These are phyloP conservation scores for Drosophila prostipennis DNA, from an alignment of 2,888 invertebrate species.

Conservation along the genomic window DNA sequence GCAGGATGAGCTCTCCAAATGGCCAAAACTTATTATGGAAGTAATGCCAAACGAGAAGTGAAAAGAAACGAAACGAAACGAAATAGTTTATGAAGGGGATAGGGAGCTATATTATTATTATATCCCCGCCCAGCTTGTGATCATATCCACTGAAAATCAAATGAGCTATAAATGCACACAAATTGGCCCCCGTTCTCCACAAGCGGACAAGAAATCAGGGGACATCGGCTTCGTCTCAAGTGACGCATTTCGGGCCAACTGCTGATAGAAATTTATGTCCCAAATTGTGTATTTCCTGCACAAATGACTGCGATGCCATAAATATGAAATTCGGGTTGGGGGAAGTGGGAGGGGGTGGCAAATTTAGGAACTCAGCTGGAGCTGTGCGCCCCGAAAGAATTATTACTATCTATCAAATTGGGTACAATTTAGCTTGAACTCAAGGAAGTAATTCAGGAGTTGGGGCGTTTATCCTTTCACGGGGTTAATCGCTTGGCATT, in stretches of 20 bases:
- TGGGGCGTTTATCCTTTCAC: slow-evolving; percentile 24
- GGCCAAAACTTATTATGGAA: slow-evolving; percentile 77
- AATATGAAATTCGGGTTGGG: slow-evolving; percentile 43
- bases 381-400: slow-evolving; percentile 23
- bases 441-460: slow-evolving; percentile 15
- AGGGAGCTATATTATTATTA: too few relatives aligned
- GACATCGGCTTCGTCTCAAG: slow-evolving; percentile 26
- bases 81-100: slow-evolving; percentile 25
- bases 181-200: slow-evolving; percentile 28
- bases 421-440: slow-evolving; percentile 31
- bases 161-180: slow-evolving; percentile 72
- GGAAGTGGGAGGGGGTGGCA: neutral
- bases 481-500: slow-evolving; percentile 19
- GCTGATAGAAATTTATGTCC: slow-evolving; percentile 69
- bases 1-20: slow-evolving; percentile 76
- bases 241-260: slow-evolving; percentile 21
- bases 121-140: slow-evolving; percentile 9
- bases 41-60: slow-evolving; percentile 60
- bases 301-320: slow-evolving; percentile 68
- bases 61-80: slow-evolving; percentile 36
- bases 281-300: slow-evolving; percentile 67
- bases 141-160: slow-evolving; percentile 69
- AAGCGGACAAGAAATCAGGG: slow-evolving; percentile 14
- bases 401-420: slow-evolving; percentile 42
- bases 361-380: slow-evolving; percentile 13